phyloP scores from a whole-genome alignment of 2,797 vertebrate genomes.

The Scarus forsteni region DNA sequence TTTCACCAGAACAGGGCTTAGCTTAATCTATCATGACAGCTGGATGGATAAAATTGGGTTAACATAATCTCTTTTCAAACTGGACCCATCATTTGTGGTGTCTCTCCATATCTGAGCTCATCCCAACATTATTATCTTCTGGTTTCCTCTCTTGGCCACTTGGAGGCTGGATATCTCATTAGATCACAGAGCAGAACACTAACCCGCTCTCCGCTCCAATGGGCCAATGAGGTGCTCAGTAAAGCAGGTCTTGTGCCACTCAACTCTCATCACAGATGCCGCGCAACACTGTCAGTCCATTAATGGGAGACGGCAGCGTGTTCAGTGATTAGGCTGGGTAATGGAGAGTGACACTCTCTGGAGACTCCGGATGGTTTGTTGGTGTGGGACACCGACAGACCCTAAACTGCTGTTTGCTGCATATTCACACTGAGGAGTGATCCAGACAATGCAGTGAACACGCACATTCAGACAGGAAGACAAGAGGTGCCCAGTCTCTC shows the following conservation, averaged over 20 bases:
- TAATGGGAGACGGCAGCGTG: conserved; percentile 70
- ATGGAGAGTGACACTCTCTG: conserved; percentile 75
- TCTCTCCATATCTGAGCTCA: conserved; percentile 16
- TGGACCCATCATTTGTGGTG: conserved; percentile 11
- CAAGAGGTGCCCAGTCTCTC: conserved; percentile 30
- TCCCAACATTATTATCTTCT: conserved; percentile 25
- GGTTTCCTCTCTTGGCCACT: conserved; percentile 33
- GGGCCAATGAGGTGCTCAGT: conserved; percentile 75
- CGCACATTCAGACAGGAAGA: conserved; percentile 29
- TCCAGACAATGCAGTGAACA: conserved; percentile 25
- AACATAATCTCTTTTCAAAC: conserved; percentile 8
- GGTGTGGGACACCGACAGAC: conserved; percentile 39
- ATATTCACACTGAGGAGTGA: conserved; percentile 35
- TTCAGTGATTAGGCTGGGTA: conserved; percentile 73
- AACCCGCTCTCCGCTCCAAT: conserved; percentile 57
- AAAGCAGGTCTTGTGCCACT: conserved; percentile 63
- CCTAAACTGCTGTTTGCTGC: conserved; percentile 34
- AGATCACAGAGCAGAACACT: conserved; percentile 69
- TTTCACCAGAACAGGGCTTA: background rate
- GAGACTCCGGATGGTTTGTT: conserved; percentile 48
- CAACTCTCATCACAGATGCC: conserved; percentile 69
- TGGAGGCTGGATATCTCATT: conserved; percentile 64
- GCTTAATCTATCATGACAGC: conserved; percentile 12
- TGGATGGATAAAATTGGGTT: background rate
- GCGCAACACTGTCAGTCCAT: conserved; percentile 67